A percentile compares a stretch with the other conserved stretches of the same genome.
Conservation (phyloP, 2,113 vertebrate genomes). For the Xiphorhynchus elegans region DNA sequence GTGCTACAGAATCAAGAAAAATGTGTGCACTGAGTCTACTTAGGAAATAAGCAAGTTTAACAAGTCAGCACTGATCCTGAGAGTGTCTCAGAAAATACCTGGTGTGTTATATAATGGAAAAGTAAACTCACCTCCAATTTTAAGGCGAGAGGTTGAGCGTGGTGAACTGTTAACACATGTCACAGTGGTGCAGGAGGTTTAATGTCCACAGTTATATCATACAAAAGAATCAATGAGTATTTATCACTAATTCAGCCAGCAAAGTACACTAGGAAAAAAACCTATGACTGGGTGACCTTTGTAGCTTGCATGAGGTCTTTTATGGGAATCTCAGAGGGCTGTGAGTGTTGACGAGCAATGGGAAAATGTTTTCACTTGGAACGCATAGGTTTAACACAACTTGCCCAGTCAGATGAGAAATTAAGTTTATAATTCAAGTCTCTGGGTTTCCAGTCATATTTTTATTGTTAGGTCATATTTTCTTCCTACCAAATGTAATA, state of each 20-base stretch:
- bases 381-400: neutral
- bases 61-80: neutral
- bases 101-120: neutral
- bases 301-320: neutral
- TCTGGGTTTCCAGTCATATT: neutral
- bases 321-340: neutral
- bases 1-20: neutral
- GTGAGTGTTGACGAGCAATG: neutral
- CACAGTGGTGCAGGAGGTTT: neutral
- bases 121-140: neutral
- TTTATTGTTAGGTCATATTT: neutral
- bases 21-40: neutral
- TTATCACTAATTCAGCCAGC: neutral
- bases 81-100: neutral
- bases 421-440: neutral
- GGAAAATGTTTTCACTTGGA: neutral
- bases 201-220: neutral
- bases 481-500: neutral
- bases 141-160: neutral
- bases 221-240: neutral
- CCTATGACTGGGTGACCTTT: neutral
- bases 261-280: neutral
- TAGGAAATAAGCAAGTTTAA: neutral
- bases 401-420: neutral
- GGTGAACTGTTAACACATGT: neutral